Conservation (phyloP, 35 echinoderm and acorn worm species). For the Acanthaster planci region DNA sequence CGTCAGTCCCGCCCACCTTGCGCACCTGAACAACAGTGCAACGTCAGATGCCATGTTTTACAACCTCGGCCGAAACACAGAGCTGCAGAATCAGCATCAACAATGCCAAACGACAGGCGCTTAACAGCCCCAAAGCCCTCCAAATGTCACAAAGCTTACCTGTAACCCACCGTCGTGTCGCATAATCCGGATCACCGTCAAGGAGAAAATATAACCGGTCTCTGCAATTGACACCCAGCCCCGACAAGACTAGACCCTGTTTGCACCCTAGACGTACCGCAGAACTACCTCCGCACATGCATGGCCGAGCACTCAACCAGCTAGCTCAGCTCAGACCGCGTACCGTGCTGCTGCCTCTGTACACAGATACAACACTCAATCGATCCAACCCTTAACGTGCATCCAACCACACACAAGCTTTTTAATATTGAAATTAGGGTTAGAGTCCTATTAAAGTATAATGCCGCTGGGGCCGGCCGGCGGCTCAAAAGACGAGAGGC, state of each 20-base stretch:
- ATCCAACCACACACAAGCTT: background rate
- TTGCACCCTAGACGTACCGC: too few relatives aligned
- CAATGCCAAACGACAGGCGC: too few relatives aligned
- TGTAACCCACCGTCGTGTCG: conserved; percentile 22
- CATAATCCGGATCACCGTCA: background rate
- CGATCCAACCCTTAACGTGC: background rate
- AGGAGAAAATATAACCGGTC: background rate
- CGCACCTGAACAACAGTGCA: too few relatives aligned
- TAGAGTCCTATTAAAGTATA: background rate
- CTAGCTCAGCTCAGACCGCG: background rate
- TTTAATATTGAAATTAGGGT: conserved; percentile 29
- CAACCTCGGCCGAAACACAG: too few relatives aligned
- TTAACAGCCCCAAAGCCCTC: too few relatives aligned
- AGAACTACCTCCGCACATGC: too few relatives aligned
- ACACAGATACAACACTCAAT: background rate
- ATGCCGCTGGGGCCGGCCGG: too few relatives aligned
- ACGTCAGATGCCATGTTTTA: too few relatives aligned
- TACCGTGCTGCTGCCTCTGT: background rate
- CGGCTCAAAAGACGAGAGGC: too few relatives aligned
- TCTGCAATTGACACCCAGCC: background rate
- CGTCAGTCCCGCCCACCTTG: too few relatives aligned
- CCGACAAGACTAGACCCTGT: background rate
- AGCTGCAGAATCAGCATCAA: too few relatives aligned
- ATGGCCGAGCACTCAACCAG: background rate
- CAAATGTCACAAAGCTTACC: background rate